Conservation (phyloP, 1,140 invertebrate genomes). For the Drosophila sturtevanti region DNA sequence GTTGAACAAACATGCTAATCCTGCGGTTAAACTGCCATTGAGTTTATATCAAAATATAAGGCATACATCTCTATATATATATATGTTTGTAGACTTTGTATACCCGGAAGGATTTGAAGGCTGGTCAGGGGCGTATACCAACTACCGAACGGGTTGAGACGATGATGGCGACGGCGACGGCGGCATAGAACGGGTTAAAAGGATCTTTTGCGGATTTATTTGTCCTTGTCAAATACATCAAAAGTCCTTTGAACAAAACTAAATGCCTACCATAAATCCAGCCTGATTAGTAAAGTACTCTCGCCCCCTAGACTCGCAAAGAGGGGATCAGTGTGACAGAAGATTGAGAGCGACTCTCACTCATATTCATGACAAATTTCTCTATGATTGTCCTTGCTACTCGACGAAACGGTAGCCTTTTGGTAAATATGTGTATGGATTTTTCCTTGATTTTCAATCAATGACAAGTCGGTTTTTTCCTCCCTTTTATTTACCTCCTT, state of each 20-base stretch:
- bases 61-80: neutral
- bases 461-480: conserved; percentile 54
- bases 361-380: conserved; percentile 15
- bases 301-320: conserved; percentile 46
- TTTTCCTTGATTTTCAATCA: conserved; percentile 46
- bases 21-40: conserved; percentile 82
- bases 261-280: conserved; percentile 75
- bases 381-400: conserved; percentile 25
- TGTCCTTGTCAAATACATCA: conserved; percentile 40
- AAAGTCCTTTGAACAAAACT: conserved; percentile 65
- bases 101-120: conserved; percentile 69
- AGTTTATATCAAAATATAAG: conserved; percentile 72
- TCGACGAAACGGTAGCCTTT: conserved; percentile 24
- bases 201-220: conserved; percentile 54
- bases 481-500: conserved; percentile 30
- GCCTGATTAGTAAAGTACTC: conserved; percentile 76
- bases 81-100: neutral
- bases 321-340: conserved; percentile 10
- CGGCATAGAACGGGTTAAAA: conserved; percentile 63
- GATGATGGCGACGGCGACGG: neutral
- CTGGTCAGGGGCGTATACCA: conserved; percentile 37
- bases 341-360: neutral
- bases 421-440: conserved; percentile 34
- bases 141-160: conserved; percentile 7
- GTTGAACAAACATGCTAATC: conserved; percentile 79